Evolutionary conservation across 2,113 vertebrate species (phyloP).

Genomic region (Gila orcuttii): DNA sequence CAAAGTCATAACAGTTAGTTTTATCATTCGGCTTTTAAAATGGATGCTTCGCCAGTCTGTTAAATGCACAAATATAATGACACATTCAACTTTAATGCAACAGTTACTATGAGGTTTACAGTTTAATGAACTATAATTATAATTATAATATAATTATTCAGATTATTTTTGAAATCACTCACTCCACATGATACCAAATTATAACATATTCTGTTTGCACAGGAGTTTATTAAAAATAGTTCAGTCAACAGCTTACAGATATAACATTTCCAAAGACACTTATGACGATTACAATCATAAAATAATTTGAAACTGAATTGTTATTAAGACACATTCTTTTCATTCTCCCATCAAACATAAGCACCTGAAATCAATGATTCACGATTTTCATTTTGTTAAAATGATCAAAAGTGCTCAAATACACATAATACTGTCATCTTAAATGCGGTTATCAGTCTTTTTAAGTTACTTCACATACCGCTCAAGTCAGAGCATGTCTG

Average conservation of each 20-base stretch:
- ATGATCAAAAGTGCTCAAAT: conserved; percentile 1
- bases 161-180: not conserved
- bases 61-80: not conserved
- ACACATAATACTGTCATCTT: not conserved
- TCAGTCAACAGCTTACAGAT: conserved; percentile 2
- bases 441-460: not conserved
- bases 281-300: conserved; percentile 9
- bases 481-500: conserved; percentile 5
- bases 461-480: conserved; percentile 19
- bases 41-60: not conserved
- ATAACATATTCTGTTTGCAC: conserved; percentile 3
- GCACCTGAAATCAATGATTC: conserved; percentile 16
- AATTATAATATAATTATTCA: not conserved
- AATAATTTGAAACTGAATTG: not conserved
- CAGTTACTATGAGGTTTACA: not conserved
- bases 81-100: not conserved
- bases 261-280: conserved; percentile 11
- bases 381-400: not conserved
- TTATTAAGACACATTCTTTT: conserved; percentile 2
- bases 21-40: not conserved
- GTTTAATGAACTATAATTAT: not conserved
- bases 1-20: not conserved
- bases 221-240: conserved; percentile 34
- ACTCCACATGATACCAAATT: not conserved
- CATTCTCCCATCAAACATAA: not conserved